Evolutionary conservation across 2,888 invertebrate genomes (phyloP), one percentile per base, ranked within the genome.

Genomic region (Rambutsinella grinnellia): DNA sequence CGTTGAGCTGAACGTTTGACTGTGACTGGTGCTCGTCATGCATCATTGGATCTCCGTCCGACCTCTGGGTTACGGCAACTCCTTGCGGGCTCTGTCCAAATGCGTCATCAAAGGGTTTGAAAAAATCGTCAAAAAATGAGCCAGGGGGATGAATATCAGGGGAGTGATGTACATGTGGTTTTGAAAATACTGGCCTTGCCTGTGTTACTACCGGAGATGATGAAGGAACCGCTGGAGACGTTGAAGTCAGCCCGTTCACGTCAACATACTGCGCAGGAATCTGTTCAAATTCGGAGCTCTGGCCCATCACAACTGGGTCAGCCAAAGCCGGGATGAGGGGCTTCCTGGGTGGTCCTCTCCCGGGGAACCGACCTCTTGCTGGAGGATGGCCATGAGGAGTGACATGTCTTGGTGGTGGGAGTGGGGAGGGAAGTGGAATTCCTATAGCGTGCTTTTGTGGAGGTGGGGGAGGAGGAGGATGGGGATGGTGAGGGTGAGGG

Each of bases 121-220:
- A 80, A 72, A 83, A 83, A 21, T 82, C 81, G 44, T 82, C 81
- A 72, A 83, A 83, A 71, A 75, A 83, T 19, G 63, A 74, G n/a
- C 74, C 70, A 13, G 82, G 82, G 6, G 82, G 82, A 58, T 82
- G 81, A 47, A 83, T 79, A 28, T 80, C 80, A 0, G 83, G 80
- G 10, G 82, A 81, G 53, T 82, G 81, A 57, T 80, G 80, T 51
- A 57, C 68, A 51, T 81, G 81, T 13, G 60, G 69, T 27, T 49
- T 56, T 3, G 65, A 23, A 46, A 51, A 66, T 21, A 53, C 51
- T 5, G 53, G 36, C 19, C 58, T 51, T 47, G 27, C 68, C 46
- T 62, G 54, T 49, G 65, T 26, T 5, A 51, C 21, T n/a, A 46
- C 51, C 10, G 36, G 60, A 5, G 54, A 8, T 13, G 21, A n/a